Base-by-base conservation (phyloP, 2,113 vertebrate species). In the Dipodomys ordii region DNA sequence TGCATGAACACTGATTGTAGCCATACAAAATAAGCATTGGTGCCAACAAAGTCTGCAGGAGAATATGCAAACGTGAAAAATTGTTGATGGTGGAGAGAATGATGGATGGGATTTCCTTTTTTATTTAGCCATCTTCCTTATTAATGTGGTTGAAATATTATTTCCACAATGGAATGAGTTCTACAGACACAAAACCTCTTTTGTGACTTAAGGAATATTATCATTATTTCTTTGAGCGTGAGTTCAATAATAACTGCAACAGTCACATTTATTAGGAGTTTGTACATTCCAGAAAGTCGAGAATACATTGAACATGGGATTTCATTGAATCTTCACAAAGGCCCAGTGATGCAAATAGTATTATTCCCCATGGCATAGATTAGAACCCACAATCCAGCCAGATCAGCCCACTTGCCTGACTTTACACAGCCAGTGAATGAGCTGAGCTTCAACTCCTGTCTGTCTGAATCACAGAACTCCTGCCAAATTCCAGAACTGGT, bases 101-200 rank as follows among this genome's bases (percentile, higher is more conserved):
- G 72, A 22, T 2, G 28, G 57, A 77, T 69, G 64, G 28, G 7
- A 95, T 92, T 68, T 44, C 62, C 83, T 73, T 67, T 39, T 57
- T 30, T 18, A 39, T 49, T 87, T 62, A 72, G 62, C 67, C 22
- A 7, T 57, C 12, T 76, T 89, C 76, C 78, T 94, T 49, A 73
- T 87, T 80, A 30, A 67, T 67, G 16, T 71, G 64, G 49, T 39
- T 82, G 67, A 90, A 62, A 67, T 83, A 19, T 25, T 80, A 65
- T 81, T 95, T 87, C 73, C 71, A 32, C 11, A 62, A 67, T 27
- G n/a, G 92, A 76, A 27, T 23, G 77, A 74, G n/a, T 27, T 68
- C 68, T 87, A 7, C 62, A 49, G 74, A 86, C 77, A 92, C n/a
- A 78, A 64, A 89, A 22, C 6, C 19, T 32, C 82, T 73, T 71